phyloP scores from a whole-genome alignment of 2,113 vertebrate species.

The Pteruthius melanotis region DNA sequence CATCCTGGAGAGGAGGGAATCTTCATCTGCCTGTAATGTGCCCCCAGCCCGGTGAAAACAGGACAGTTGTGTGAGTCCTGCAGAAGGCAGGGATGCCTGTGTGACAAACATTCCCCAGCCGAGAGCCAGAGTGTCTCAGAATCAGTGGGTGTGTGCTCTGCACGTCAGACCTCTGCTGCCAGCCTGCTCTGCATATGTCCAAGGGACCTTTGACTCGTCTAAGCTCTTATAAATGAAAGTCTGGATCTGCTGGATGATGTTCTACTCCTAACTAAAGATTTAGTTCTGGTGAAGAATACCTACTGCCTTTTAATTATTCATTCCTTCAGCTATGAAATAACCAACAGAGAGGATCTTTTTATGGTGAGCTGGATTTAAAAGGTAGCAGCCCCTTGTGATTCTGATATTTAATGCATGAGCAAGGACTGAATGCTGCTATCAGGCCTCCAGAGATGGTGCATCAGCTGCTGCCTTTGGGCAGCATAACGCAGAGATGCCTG shows the following conservation, averaged over 20 bases:
- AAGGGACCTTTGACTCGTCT: background rate
- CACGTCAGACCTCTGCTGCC: background rate
- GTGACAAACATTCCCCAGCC: background rate
- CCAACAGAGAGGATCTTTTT: background rate
- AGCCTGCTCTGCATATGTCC: background rate
- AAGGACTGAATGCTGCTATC: background rate
- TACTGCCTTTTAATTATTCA: background rate
- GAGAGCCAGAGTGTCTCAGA: background rate
- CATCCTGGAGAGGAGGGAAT: background rate
- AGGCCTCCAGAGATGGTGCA: background rate
- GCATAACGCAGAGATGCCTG: background rate
- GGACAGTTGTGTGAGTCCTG: background rate
- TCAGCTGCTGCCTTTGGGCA: constrained; percentile 36
- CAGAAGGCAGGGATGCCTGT: background rate
- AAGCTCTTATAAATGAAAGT: background rate
- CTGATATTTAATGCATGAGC: background rate
- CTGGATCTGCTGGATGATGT: background rate
- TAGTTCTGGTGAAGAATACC: background rate
- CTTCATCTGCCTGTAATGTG: background rate
- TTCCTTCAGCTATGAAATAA: constrained; percentile 23
- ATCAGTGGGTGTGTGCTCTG: background rate
- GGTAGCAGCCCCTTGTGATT: background rate
- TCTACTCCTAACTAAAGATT: background rate
- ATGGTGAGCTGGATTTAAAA: constrained; percentile 17
- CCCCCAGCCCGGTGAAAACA: background rate